Evolutionary conservation across 2,797 vertebrate species (phyloP), one percentile per base, ranked within the genome.

Genomic region (Cryptoblepharus egeriae): DNA sequence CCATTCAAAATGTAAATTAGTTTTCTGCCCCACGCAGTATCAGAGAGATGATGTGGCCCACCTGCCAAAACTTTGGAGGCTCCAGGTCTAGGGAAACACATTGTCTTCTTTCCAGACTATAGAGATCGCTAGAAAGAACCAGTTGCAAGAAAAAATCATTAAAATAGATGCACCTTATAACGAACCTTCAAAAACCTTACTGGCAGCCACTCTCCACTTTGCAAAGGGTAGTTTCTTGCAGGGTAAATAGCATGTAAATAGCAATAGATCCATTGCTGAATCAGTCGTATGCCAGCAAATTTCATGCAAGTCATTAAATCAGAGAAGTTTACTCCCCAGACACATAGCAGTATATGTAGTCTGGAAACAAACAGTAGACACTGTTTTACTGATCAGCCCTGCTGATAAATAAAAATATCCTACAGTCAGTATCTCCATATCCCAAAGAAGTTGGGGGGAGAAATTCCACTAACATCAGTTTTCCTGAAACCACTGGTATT

Each of bases 361-460:
- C n/a, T n/a, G n/a, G n/a, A n/a, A n/a, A n/a, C n/a, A n/a, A n/a
- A n/a, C n/a, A n/a, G n/a, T n/a, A n/a, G n/a, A n/a, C n/a, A n/a
- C n/a, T n/a, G n/a, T n/a, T n/a, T n/a, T n/a, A n/a, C n/a, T n/a
- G n/a, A n/a, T n/a, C n/a, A n/a, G n/a, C n/a, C n/a, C n/a, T n/a
- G n/a, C n/a, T n/a, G n/a, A n/a, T n/a, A n/a, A n/a, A n/a, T n/a
- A n/a, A n/a, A n/a, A n/a, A n/a, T n/a, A n/a, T n/a, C n/a, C n/a
- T n/a, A n/a, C n/a, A n/a, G n/a, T n/a, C n/a, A n/a, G n/a, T 18
- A 15, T 39, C 39, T 70, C 10, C 26, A n/a, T 6, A 42, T 11
- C 9, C 35, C 65, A 28, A 39, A 11, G 7, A 12, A 2, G 57
- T n/a, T n/a, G 13, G 12, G 3, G 4, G 1, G 3, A 3, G 1